phyloP scores from a whole-genome alignment of 2,113 vertebrate species.

The Daboia siamensis region DNA sequence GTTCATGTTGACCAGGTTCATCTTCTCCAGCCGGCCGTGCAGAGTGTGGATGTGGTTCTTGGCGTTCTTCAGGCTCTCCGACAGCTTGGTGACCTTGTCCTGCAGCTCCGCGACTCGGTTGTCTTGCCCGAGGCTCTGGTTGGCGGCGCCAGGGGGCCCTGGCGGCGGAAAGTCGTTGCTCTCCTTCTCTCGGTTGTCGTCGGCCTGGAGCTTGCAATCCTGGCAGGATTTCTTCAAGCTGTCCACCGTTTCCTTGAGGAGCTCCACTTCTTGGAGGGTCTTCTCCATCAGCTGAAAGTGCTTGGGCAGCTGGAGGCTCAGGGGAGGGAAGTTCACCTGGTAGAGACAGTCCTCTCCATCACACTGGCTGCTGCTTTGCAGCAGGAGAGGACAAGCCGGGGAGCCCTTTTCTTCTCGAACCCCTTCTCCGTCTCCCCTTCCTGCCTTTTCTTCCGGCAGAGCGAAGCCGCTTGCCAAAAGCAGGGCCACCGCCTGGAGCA shows the following conservation, averaged over 20 bases:
- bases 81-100: slow-evolving; percentile 84
- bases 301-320: slow-evolving; percentile 88
- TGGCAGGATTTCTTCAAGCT: slow-evolving; percentile 82
- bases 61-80: slow-evolving; percentile 82
- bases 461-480: slow-evolving; percentile 51
- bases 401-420: slow-evolving; percentile 52
- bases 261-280: slow-evolving; percentile 86
- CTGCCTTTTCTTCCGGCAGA: slow-evolving; percentile 53
- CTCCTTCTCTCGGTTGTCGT: slow-evolving; percentile 63
- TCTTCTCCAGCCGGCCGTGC: slow-evolving; percentile 81
- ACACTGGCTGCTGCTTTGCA: slow-evolving; percentile 81
- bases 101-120: slow-evolving; percentile 79
- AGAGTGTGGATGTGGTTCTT: slow-evolving; percentile 79
- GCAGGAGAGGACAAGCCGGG: slow-evolving; percentile 75
- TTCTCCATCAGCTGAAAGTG: slow-evolving; percentile 84
- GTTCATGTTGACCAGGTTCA: slow-evolving; percentile 83
- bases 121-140: slow-evolving; percentile 54
- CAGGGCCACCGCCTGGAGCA: slow-evolving; percentile 70
- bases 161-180: slow-evolving; percentile 64
- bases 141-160: slow-evolving; percentile 21
- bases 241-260: slow-evolving; percentile 84
- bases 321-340: slow-evolving; percentile 83
- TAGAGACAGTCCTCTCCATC: slow-evolving; percentile 81
- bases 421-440: slow-evolving; percentile 41
- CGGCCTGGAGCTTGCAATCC: slow-evolving; percentile 78